phyloP scores from a whole-genome alignment of 2,113 vertebrate species.

The Zosterops japonicus region DNA sequence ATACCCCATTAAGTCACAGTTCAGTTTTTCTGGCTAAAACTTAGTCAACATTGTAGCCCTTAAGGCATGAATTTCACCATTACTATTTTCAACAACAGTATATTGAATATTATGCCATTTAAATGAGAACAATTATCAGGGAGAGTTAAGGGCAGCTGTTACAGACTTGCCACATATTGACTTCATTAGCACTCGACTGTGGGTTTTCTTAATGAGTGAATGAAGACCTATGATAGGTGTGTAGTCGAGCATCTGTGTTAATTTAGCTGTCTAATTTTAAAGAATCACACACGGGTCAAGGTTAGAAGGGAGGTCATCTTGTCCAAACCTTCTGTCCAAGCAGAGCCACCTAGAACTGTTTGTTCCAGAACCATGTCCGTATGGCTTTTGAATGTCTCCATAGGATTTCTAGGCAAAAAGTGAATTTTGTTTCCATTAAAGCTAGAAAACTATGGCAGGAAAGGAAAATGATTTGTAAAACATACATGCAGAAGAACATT shows the following conservation, averaged over 20 bases:
- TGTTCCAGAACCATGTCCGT: not conserved
- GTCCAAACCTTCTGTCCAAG: not conserved
- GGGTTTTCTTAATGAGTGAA: constrained; percentile 57
- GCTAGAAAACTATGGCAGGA: not conserved
- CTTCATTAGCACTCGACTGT: constrained; percentile 63
- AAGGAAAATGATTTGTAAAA: not conserved
- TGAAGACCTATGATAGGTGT: constrained; percentile 54
- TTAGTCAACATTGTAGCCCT: constrained; percentile 77
- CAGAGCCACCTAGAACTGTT: not conserved
- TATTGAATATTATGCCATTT: constrained; percentile 75
- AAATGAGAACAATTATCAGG: constrained; percentile 72
- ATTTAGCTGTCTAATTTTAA: constrained; percentile 32
- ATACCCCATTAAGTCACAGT: constrained; percentile 76
- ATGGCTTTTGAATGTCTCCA: not conserved
- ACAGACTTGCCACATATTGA: constrained; percentile 65
- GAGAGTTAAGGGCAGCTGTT: constrained; percentile 68
- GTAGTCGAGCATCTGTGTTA: constrained; percentile 55
- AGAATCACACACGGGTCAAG: not conserved
- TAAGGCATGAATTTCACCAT: constrained; percentile 73
- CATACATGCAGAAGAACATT: not conserved
- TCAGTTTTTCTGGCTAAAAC: constrained; percentile 77
- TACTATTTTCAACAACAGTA: constrained; percentile 66
- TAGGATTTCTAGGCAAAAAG: not conserved
- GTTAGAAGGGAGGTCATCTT: not conserved
- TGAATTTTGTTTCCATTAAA: not conserved